Evolutionary conservation across 2,888 invertebrate genomes (phyloP).

Genomic region (Blastobasis adustella): DNA sequence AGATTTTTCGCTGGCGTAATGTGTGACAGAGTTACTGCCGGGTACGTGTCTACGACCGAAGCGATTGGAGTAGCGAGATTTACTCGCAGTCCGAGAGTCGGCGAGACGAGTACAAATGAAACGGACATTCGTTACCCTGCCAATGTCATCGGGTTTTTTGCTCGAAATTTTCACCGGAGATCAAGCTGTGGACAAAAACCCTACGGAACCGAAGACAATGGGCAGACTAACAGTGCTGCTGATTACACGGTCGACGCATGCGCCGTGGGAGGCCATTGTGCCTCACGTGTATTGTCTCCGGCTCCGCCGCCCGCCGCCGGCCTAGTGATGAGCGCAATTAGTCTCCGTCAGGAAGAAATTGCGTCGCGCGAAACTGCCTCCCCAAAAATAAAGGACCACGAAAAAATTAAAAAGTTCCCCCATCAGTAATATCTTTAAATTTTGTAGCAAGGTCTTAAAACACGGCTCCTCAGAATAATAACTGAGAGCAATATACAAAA

Average conservation of each 20-base stretch:
- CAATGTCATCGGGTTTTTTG: constrained; percentile 30
- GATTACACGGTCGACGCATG: constrained; percentile 23
- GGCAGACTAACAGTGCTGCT: constrained; percentile 35
- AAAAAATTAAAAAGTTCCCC: neutral
- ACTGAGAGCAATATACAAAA: no score
- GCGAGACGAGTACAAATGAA: neutral
- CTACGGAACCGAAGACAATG: constrained; percentile 35
- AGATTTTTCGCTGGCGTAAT: neutral
- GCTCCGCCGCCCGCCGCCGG: constrained; percentile 10
- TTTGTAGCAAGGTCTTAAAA: no score
- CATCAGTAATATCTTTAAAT: neutral
- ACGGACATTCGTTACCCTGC: constrained; percentile 6
- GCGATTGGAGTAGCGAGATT: neutral
- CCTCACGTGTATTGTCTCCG: constrained; percentile 17
- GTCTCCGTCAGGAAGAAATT: neutral
- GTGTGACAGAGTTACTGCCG: no score
- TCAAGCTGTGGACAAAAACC: constrained; percentile 47
- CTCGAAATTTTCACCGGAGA: constrained; percentile 45
- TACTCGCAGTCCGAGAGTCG: neutral
- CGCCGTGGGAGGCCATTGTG: constrained; percentile 23
- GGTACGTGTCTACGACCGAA: neutral
- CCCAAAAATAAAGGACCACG: no score
- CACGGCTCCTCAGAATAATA: no score
- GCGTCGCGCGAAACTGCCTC: no score
- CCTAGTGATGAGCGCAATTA: no score